Conservation (phyloP, 2,888 invertebrate species). For the Macrophya alboannulata region DNA sequence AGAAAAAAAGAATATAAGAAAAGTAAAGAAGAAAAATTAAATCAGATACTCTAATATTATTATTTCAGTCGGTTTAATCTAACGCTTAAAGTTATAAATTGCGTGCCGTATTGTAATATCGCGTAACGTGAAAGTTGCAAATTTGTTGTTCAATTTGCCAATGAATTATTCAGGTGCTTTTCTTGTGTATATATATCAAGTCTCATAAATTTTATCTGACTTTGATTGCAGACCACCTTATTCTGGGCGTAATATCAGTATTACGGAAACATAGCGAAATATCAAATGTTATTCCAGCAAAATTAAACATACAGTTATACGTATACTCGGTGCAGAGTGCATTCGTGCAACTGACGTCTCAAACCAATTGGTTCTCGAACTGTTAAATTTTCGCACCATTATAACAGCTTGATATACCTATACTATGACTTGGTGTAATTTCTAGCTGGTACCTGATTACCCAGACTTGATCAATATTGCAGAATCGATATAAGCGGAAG, state of each 20-base stretch:
- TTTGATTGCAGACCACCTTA: neutral
- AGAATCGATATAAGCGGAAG: neutral
- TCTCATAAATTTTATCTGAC: slow-evolving; percentile 1
- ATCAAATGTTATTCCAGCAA: neutral
- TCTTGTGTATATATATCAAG: neutral
- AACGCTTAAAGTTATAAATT: slow-evolving; percentile 12
- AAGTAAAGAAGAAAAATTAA: neutral
- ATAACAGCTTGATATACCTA: neutral
- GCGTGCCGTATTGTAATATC: slow-evolving; percentile 14
- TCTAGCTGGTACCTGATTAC: neutral
- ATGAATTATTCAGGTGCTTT: slow-evolving; percentile 33
- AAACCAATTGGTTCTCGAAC: neutral
- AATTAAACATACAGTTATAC: neutral
- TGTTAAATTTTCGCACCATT: neutral
- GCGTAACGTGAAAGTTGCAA: slow-evolving; percentile 27
- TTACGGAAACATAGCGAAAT: neutral
- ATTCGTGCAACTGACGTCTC: slow-evolving; percentile 2
- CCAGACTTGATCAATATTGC: neutral
- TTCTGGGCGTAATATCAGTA: neutral
- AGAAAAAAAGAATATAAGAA: neutral
- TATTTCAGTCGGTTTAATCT: neutral
- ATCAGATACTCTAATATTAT: neutral
- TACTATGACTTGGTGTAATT: slow-evolving; percentile 21
- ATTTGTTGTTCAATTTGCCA: slow-evolving; percentile 31
- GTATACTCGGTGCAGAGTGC: neutral